Evolutionary conservation across 2,888 invertebrate species (phyloP), one percentile per base, ranked within the genome.

Genomic region (Trachelus iudaicus): DNA sequence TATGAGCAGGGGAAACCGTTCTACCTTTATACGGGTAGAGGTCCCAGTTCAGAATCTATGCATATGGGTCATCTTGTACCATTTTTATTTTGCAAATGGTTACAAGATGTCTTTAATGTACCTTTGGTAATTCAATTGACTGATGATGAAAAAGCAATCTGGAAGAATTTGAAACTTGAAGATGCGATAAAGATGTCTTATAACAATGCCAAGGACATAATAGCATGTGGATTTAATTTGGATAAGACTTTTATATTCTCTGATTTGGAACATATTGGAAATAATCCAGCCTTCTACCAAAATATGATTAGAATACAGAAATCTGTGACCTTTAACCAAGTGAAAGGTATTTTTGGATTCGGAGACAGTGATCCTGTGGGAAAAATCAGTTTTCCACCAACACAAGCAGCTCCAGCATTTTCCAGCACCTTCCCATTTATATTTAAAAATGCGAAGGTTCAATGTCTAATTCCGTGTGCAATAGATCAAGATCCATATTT

Each of bases 401-500:
- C 98, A 68, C 98, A 99, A 92, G 99, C 99, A 0, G 97, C 98
- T 0, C 99, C 99, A 0, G 96, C 97, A 1, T 94, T 99, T 85
- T 97, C 97, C 0, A 95, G 96, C 1, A 95, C 97, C 13, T 98
- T 98, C 91, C 99, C 99, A 0, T 95, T 96, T 81, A 97, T 99
- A 88, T 99, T 99, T 91, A 95, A 94, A 1, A 93, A 94, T 76
- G 94, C 95, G 88, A 95, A 96, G 87, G 93, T 98, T 74, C 95
- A 95, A 4, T 96, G 96, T 88, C 93, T 98, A 4, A 98, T 99
- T 82, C 99, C 99, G 0, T 99, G 99, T 92, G 99, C 98, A 12
- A 99, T 99, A 84, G 99, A 99, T 93, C 99, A 99, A 94, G 99
- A 99, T 93, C 99, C 99, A 0, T 99, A 99, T 92, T 99, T 99